A percentile compares a stretch with the other conserved stretches of the same genome.
Evolutionary conservation across 1,140 invertebrate species (phyloP).

Genomic region (Zaprionus davidi): DNA sequence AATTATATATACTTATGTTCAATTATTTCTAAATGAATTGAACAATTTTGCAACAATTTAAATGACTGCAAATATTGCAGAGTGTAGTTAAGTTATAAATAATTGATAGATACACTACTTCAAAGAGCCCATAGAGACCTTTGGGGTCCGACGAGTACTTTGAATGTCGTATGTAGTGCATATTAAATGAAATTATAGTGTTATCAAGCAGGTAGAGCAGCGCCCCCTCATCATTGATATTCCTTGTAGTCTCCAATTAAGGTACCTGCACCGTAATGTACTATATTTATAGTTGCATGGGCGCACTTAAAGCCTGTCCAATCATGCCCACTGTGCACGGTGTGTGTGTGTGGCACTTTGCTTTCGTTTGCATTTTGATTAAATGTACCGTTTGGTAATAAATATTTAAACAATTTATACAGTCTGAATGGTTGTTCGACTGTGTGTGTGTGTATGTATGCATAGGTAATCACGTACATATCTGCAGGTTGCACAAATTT

Average conservation of each 20-base stretch:
- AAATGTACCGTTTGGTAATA: constrained; percentile 19
- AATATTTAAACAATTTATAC: constrained; percentile 35
- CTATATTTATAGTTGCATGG: background rate
- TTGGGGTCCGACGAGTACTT: too few species aligned
- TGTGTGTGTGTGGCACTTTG: background rate
- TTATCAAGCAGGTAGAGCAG: background rate
- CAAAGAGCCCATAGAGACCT: too few species aligned
- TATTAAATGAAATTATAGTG: background rate
- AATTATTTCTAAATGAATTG: too few species aligned
- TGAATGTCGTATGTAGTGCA: too few species aligned
- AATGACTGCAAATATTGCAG: too few species aligned
- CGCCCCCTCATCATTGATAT: background rate
- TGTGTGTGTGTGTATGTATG: background rate
- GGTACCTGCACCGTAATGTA: background rate
- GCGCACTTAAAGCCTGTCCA: background rate
- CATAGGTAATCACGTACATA: constrained; percentile 1
- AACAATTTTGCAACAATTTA: too few species aligned
- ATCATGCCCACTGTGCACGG: background rate
- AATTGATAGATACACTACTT: too few species aligned
- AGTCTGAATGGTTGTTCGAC: background rate
- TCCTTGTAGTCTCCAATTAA: background rate
- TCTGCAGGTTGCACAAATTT: constrained; percentile 12
- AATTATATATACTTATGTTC: too few species aligned
- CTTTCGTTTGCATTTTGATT: constrained; percentile 17
- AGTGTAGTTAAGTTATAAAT: too few species aligned